phyloP scores from a whole-genome alignment of 2,113 vertebrate genomes.

The Hucho hucho region DNA sequence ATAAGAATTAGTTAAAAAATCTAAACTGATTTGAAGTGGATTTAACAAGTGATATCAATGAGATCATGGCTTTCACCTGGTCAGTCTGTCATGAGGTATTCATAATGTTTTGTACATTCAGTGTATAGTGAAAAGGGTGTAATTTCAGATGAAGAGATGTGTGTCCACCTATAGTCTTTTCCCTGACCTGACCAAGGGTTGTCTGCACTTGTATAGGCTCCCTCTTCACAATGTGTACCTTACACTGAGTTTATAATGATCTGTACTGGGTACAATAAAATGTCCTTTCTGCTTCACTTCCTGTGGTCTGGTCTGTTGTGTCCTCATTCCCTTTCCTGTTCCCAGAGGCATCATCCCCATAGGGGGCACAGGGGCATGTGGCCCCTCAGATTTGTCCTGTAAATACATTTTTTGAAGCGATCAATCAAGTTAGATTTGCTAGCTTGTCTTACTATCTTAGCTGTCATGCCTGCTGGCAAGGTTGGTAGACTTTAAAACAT shows the following conservation, averaged over 20 bases:
- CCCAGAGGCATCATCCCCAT: slow-evolving; percentile 73
- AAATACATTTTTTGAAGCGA: slow-evolving; percentile 27
- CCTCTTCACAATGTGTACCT: slow-evolving; percentile 75
- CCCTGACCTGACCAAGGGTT: slow-evolving; percentile 23
- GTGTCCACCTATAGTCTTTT: slow-evolving; percentile 18
- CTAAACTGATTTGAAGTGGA: too few relatives aligned
- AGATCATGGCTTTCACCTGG: slow-evolving; percentile 53
- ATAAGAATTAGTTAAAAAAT: too few relatives aligned
- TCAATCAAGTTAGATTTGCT: too few relatives aligned
- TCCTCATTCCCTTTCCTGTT: slow-evolving; percentile 71
- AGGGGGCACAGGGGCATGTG: too few relatives aligned
- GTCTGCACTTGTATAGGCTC: slow-evolving; percentile 70
- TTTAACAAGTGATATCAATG: too few relatives aligned
- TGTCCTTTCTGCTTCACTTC: slow-evolving; percentile 69
- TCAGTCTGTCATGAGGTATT: slow-evolving; percentile 34
- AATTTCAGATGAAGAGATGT: slow-evolving; percentile 9
- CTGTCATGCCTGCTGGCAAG: too few relatives aligned
- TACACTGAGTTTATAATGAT: slow-evolving; percentile 90
- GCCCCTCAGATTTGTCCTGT: too few relatives aligned
- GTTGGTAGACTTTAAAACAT: too few relatives aligned
- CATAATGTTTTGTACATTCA: too few relatives aligned
- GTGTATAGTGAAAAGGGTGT: too few relatives aligned
- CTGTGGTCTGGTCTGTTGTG: slow-evolving; percentile 60
- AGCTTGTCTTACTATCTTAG: too few relatives aligned
- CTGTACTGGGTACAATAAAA: slow-evolving; percentile 99